phyloP scores from a whole-genome alignment of 2,888 invertebrate genomes.

The Colletes collaris region DNA sequence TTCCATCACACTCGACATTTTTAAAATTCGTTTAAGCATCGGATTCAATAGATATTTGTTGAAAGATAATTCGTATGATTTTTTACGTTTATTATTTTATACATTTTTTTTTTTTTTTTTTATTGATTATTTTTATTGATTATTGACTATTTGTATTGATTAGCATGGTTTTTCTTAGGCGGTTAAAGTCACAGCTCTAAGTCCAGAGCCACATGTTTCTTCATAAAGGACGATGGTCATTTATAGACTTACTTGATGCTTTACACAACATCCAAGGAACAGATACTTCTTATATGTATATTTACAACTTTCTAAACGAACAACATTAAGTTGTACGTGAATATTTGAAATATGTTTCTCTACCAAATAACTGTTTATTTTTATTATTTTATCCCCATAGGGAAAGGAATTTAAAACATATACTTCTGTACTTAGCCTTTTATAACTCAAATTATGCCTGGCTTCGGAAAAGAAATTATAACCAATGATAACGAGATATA shows the following conservation, averaged over 20 bases:
- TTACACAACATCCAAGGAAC: constrained; percentile 15
- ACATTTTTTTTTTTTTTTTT: too few relatives aligned
- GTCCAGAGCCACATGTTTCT: constrained; percentile 63
- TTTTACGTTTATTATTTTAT: not conserved
- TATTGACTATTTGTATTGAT: constrained; percentile 65
- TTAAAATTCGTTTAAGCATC: constrained; percentile 7
- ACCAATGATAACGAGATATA: too few relatives aligned
- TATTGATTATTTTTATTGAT: too few relatives aligned
- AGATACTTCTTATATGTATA: constrained; percentile 6
- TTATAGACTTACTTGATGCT: constrained; percentile 53
- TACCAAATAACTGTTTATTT: constrained; percentile 6
- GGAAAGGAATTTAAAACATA: too few relatives aligned
- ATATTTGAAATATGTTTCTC: constrained; percentile 13
- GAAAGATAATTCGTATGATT: constrained; percentile 6
- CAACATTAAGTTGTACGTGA: constrained; percentile 10
- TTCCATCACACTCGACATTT: not conserved
- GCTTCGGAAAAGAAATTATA: too few relatives aligned
- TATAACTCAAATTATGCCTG: too few relatives aligned
- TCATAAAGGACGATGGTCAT: constrained; percentile 73
- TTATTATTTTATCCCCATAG: not conserved
- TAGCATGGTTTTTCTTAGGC: constrained; percentile 76
- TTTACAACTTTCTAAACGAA: constrained; percentile 5
- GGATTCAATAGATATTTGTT: not conserved
- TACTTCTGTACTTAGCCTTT: too few relatives aligned
- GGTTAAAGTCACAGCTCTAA: constrained; percentile 76